Evolutionary conservation across 1,140 invertebrate species (phyloP).

Genomic region (Meloidogyne floridensis): DNA sequence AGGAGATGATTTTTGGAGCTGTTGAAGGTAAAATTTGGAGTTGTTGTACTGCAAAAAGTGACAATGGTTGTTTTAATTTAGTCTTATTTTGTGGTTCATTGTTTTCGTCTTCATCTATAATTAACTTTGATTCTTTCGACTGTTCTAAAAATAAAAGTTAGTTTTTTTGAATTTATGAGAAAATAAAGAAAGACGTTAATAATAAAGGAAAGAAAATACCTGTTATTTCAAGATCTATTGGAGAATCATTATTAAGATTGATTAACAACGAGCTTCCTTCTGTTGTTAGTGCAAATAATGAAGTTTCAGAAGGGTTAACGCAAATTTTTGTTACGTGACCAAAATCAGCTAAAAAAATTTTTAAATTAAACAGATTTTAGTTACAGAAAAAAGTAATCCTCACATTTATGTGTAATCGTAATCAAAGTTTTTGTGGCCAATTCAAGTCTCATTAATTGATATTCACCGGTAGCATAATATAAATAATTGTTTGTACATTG

Average conservation of each 20-base stretch:
- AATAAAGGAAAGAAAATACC: not conserved
- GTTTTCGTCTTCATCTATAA: not conserved
- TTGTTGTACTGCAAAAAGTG: not conserved
- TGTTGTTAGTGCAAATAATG: constrained; percentile 12
- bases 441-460: constrained; percentile 18
- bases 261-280: constrained; percentile 21
- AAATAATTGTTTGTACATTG: constrained; percentile 24
- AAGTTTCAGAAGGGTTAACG: constrained; percentile 6
- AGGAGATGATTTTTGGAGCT: constrained; percentile 4
- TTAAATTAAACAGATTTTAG: not conserved
- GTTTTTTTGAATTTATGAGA: too few relatives aligned
- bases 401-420: constrained; percentile 13
- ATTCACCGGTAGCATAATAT: constrained; percentile 21
- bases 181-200: too few relatives aligned
- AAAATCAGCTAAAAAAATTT: constrained; percentile 1
- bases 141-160: not conserved
- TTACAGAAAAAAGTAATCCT: not conserved
- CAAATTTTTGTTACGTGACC: constrained; percentile 15
- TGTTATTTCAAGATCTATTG: not conserved
- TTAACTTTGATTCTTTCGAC: not conserved
- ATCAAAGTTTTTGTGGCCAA: constrained; percentile 1
- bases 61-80: not conserved
- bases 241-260: not conserved
- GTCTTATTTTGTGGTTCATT: not conserved
- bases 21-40: not conserved